Conservation (phyloP, 1,140 invertebrate genomes). For the Laodelphax striatellus region DNA sequence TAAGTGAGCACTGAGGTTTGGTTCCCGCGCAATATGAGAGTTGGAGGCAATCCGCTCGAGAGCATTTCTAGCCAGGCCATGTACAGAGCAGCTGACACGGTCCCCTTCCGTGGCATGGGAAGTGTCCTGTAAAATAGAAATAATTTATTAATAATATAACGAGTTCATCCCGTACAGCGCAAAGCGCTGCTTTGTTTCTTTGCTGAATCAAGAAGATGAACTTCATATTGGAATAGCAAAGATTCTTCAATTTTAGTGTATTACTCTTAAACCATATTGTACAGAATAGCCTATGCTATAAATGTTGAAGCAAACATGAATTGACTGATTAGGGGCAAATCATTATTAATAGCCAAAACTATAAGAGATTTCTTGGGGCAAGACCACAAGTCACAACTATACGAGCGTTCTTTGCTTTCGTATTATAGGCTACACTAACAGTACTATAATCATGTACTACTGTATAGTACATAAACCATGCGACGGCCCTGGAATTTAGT, state of each 20-base stretch:
- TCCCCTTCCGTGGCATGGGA: constrained; percentile 82
- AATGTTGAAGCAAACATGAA: no score
- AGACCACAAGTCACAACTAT: no score
- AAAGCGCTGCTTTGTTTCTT: no score
- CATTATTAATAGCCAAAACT: no score
- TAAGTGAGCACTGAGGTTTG: constrained; percentile 93
- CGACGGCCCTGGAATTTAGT: no score
- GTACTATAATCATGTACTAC: no score
- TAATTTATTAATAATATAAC: neutral
- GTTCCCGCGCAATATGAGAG: constrained; percentile 87
- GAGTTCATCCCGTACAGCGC: neutral
- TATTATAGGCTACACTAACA: no score
- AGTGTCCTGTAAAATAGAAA: constrained; percentile 53
- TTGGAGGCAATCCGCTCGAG: constrained; percentile 81
- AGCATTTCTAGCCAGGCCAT: constrained; percentile 89
- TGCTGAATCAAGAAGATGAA: neutral
- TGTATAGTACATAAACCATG: no score
- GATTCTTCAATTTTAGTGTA: neutral
- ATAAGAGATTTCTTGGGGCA: no score
- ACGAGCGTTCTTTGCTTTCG: no score
- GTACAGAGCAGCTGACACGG: constrained; percentile 79
- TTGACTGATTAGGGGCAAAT: no score
- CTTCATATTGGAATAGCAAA: no score
- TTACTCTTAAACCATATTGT: neutral
- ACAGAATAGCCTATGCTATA: neutral